phyloP scores from a whole-genome alignment of 2,888 invertebrate genomes.

The Tipula lateralis region DNA sequence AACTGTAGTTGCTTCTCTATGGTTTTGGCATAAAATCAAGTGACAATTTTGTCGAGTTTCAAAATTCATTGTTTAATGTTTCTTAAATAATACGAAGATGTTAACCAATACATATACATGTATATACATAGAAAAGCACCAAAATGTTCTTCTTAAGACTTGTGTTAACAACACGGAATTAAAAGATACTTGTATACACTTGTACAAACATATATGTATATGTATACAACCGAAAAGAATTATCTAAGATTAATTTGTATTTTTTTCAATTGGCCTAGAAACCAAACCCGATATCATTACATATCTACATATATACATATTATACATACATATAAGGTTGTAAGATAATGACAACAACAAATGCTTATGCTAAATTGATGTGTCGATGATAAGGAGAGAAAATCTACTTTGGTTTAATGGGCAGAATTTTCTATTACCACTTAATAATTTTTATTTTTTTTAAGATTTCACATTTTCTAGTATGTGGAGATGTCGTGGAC shows the following conservation, averaged over 20 bases:
- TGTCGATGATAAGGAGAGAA: not conserved
- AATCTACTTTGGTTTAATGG: not conserved
- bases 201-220: not conserved
- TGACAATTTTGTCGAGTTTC: not conserved
- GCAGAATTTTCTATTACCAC: not conserved
- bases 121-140: not conserved
- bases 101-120: not conserved
- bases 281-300: not conserved
- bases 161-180: not conserved
- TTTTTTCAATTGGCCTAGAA: not conserved
- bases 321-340: not conserved
- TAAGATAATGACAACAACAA: not conserved
- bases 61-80: not conserved
- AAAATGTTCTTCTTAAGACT: not conserved
- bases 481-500: not conserved
- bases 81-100: slow-evolving; percentile 1
- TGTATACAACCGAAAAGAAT: not conserved
- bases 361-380: not conserved
- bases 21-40: slow-evolving; percentile 4
- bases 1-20: not conserved
- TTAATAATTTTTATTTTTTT: not conserved
- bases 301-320: too few relatives aligned
- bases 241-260: not conserved
- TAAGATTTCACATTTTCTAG: not conserved
- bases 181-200: not conserved